A percentile compares a stretch with the other conserved stretches of the same genome.
These are phyloP conservation scores for Parnassius glacialis DNA, from an alignment of 2,888 invertebrate species.

Conservation along the genomic window DNA sequence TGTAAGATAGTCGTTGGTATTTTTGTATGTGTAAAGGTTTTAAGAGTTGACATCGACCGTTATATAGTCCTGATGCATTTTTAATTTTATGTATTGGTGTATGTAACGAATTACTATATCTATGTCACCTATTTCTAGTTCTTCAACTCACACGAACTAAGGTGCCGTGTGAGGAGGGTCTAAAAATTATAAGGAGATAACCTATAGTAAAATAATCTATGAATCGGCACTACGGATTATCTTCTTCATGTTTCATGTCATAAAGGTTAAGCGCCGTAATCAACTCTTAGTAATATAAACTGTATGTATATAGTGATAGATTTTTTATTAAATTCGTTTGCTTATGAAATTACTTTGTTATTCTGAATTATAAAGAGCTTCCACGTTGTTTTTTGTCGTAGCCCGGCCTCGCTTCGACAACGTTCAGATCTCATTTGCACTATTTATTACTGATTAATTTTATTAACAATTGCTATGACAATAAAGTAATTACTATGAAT, in stretches of 20 bases:
- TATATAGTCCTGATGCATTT: too few species aligned
- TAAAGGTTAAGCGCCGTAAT: not conserved
- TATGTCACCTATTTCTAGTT: too few species aligned
- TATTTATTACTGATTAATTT: not conserved
- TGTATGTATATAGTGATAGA: slow-evolving; percentile 11
- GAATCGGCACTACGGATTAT: too few species aligned
- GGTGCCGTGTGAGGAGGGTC: too few species aligned
- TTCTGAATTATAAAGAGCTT: not conserved
- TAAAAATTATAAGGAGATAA: too few species aligned
- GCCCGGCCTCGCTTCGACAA: not conserved
- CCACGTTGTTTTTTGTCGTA: not conserved
- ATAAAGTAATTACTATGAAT: not conserved
- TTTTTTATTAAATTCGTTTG: slow-evolving; percentile 2
- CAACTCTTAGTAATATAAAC: slow-evolving; percentile 1
- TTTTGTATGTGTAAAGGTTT: slow-evolving; percentile 37
- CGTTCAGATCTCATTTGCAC: too few species aligned
- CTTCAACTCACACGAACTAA: too few species aligned
- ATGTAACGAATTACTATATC: too few species aligned
- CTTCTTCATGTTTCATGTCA: too few species aligned
- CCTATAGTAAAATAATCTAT: too few species aligned
- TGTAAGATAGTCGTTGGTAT: slow-evolving; percentile 36
- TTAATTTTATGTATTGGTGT: too few species aligned
- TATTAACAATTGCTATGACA: not conserved
- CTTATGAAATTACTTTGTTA: slow-evolving; percentile 5
- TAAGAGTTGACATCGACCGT: not conserved